Conservation (phyloP, 2,113 vertebrate species). For the Lipotes vexillifer region DNA sequence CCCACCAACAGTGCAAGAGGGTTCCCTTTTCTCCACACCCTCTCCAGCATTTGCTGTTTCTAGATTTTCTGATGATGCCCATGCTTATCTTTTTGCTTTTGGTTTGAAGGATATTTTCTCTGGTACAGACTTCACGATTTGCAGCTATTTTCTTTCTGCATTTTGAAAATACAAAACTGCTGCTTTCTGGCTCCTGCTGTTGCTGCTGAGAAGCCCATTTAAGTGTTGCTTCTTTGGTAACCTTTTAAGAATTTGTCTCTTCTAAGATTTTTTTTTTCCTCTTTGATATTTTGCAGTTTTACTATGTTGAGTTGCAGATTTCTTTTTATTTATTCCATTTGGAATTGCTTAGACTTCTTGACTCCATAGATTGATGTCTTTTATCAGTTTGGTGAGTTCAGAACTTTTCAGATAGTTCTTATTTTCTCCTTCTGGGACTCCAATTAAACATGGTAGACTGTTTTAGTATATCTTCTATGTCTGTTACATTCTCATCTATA, state of each 20-base stretch:
- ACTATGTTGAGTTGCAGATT: background rate
- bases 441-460: background rate
- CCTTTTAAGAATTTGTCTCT: background rate
- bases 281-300: background rate
- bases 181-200: background rate
- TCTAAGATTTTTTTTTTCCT: background rate
- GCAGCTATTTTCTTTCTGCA: background rate
- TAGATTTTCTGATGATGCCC: no score
- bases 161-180: background rate
- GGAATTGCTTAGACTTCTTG: background rate
- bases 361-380: background rate
- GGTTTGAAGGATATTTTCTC: background rate
- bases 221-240: background rate
- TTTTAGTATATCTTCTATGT: background rate
- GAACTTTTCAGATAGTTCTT: background rate
- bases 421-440: background rate
- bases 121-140: background rate
- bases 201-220: background rate
- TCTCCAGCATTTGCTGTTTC: no score
- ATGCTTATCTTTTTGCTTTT: background rate
- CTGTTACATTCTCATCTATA: background rate
- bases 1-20: no score
- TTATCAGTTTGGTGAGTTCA: background rate
- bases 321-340: background rate
- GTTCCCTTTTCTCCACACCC: no score